These are phyloP conservation scores for Ataeniobius toweri DNA, from an alignment of 2,797 vertebrate genomes.

Conservation along the genomic window DNA sequence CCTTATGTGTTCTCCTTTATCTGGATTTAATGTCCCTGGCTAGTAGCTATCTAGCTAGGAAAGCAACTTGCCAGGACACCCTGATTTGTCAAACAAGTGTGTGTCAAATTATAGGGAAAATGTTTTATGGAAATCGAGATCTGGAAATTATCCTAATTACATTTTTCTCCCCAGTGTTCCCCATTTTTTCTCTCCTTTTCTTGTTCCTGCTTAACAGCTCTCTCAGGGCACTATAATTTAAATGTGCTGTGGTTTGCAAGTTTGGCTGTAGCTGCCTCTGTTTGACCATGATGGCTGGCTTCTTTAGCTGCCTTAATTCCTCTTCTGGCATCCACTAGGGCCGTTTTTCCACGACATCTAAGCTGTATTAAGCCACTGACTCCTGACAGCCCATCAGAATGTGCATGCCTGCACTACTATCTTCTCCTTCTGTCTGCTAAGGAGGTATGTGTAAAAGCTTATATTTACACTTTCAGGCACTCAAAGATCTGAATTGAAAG, in stretches of 20 bases:
- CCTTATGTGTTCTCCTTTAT: constrained; percentile 29
- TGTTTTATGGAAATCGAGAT: constrained; percentile 74
- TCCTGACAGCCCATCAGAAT: constrained; percentile 71
- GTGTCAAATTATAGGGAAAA: constrained; percentile 60
- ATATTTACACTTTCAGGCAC: constrained; percentile 34
- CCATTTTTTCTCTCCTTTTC: constrained; percentile 36
- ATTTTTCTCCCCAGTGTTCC: constrained; percentile 5
- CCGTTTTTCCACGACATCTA: constrained; percentile 66
- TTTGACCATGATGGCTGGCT: constrained; percentile 52
- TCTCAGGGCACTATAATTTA: constrained; percentile 74
- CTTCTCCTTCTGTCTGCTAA: constrained; percentile 61
- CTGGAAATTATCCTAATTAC: constrained; percentile 66
- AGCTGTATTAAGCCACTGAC: constrained; percentile 69
- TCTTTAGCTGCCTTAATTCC: constrained; percentile 66
- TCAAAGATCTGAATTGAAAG: constrained; percentile 48
- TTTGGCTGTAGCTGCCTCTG: constrained; percentile 52
- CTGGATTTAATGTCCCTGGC: constrained; percentile 33
- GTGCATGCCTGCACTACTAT: constrained; percentile 54
- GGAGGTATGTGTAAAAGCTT: constrained; percentile 54
- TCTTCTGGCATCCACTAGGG: constrained; percentile 56
- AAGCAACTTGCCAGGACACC: constrained; percentile 31
- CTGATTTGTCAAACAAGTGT: constrained; percentile 51
- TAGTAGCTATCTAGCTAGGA: constrained; percentile 21
- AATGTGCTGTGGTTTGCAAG: constrained; percentile 75
- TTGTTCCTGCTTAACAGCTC: constrained; percentile 71